Evolutionary conservation across 2,888 invertebrate species (phyloP).

Genomic region (Barypeithes pellucidus): DNA sequence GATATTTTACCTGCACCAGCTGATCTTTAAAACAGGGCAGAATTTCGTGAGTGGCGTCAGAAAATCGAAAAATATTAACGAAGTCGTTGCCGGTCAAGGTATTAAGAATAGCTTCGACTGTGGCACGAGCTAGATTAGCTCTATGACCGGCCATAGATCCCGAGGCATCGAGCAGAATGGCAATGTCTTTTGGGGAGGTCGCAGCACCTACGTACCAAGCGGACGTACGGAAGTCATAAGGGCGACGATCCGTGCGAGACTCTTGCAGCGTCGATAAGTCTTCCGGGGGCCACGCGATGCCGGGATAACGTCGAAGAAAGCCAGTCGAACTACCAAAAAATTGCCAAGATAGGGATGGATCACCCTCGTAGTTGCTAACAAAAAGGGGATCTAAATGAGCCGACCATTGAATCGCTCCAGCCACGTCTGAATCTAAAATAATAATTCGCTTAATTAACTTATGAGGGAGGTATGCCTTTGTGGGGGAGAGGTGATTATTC

Average conservation of each 20-base stretch:
- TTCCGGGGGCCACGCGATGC: constrained; percentile 89
- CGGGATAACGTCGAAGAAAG: constrained; percentile 96
- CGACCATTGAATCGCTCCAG: constrained; percentile 96
- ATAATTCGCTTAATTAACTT: not conserved
- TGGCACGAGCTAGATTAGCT: constrained; percentile 89
- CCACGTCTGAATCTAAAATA: constrained; percentile 82
- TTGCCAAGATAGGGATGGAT: constrained; percentile 97
- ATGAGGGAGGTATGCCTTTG: too few species aligned
- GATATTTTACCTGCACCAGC: constrained; percentile 82
- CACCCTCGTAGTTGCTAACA: constrained; percentile 90
- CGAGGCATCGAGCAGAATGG: constrained; percentile 93
- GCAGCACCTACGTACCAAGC: constrained; percentile 98
- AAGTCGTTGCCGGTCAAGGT: constrained; percentile 98
- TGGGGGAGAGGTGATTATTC: too few species aligned
- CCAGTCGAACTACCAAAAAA: constrained; percentile 98
- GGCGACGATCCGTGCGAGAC: constrained; percentile 84
- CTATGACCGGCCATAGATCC: constrained; percentile 90
- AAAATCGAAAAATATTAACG: constrained; percentile 94
- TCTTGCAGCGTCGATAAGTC: constrained; percentile 76
- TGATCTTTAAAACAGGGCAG: constrained; percentile 93
- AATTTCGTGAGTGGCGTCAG: constrained; percentile 86
- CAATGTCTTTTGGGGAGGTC: constrained; percentile 96
- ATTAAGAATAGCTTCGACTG: constrained; percentile 91
- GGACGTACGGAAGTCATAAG: constrained; percentile 95
- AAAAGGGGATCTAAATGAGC: constrained; percentile 92